phyloP scores from a whole-genome alignment of 1,140 invertebrate genomes.

The Hylyphantes graminicola region DNA sequence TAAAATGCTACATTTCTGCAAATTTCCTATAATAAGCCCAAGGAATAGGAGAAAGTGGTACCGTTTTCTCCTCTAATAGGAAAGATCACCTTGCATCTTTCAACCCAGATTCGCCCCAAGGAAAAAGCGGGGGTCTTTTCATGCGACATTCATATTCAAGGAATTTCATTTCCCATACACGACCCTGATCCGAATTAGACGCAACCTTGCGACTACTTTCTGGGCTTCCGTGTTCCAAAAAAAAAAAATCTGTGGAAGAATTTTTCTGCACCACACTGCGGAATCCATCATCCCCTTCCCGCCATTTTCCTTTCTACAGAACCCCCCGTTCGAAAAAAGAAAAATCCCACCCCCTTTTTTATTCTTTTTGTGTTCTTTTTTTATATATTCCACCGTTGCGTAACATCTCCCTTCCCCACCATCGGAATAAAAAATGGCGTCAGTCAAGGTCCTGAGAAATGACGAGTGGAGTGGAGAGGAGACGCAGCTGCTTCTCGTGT shows the following conservation, averaged over 20 bases:
- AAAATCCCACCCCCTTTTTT: constrained; percentile 9
- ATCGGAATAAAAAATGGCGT: background rate
- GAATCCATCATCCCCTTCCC: background rate
- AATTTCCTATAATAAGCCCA: too few relatives aligned
- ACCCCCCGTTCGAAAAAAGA: background rate
- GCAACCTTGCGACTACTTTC: constrained; percentile 57
- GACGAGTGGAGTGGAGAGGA: background rate
- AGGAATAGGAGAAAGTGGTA: too few relatives aligned
- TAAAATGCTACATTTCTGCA: too few relatives aligned
- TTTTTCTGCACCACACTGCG: background rate
- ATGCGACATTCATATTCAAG: background rate
- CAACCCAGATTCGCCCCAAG: too few relatives aligned
- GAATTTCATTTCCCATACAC: constrained; percentile 9
- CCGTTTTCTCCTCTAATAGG: too few relatives aligned
- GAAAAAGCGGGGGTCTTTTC: background rate
- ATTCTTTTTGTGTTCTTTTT: background rate
- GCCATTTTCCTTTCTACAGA: background rate
- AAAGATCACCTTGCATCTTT: too few relatives aligned
- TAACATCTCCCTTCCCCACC: constrained; percentile 12
- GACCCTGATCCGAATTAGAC: constrained; percentile 53
- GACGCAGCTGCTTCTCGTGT: constrained; percentile 4
- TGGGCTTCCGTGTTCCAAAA: constrained; percentile 41
- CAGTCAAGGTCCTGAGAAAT: constrained; percentile 57
- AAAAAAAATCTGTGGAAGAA: background rate
- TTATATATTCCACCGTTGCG: constrained; percentile 15